Evolutionary conservation across 2,113 vertebrate species (phyloP), one percentile per base, ranked within the genome.

Genomic region (Peromyscus maniculatus): DNA sequence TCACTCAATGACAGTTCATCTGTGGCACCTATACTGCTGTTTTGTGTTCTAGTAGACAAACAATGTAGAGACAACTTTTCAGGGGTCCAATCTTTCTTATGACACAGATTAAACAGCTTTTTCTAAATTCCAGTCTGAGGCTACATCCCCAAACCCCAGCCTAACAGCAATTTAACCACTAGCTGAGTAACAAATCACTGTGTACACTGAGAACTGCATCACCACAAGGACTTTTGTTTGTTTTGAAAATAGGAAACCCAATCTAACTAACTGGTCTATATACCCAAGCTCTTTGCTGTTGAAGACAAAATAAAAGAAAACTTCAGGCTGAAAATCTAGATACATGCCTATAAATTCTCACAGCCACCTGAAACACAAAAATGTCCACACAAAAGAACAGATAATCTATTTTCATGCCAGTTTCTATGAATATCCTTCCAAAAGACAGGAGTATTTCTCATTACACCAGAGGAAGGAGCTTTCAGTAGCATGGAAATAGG

Each of bases 101-200:
- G 10, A 93, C 86, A 96, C 64, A 87, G 86, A 78, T 6, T 43
- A 80, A 75, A 95, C 5, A 7, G 46, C n/a, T 93, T n/a, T 78
- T 57, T 74, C 71, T 91, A 93, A 80, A 69, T 82, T 87, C 13
- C 46, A 93, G 67, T 67, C 7, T 62, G 36, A 93, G 59, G 16
- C 0, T 89, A 46, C 21, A 78, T 21, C 21, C 17, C 66, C 79
- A 59, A 93, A 77, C 6, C 12, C 86, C 55, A 8, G 4, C 72
- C 89, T 57, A 95, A 95, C 1, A 93, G 69, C 57, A 94, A 31
- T 39, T 69, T 79, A 78, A 93, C 6, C 28, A 74, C 64, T 57
- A 24, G 39, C 1, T 88, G 36, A 93, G 28, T 10, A 96, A 67
- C 59, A 89, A 72, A 72, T 84, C 87, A 94, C 8, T 84, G 17